phyloP scores from a whole-genome alignment of 2,113 vertebrate species.

The Synchiropus splendidus region DNA sequence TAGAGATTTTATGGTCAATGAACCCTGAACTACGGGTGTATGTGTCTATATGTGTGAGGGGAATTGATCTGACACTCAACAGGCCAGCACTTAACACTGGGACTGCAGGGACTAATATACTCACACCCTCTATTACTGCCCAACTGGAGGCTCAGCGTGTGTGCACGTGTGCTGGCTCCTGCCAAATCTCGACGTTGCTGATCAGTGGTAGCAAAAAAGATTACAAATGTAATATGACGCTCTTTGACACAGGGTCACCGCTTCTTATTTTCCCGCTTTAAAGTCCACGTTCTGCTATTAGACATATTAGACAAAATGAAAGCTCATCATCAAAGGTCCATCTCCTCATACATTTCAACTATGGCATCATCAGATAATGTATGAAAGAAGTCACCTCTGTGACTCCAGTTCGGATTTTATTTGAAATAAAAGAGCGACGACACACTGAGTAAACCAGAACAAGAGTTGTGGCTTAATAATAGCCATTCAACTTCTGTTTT shows the following conservation, averaged over 20 bases:
- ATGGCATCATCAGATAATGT: too few species aligned
- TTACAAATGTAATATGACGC: slow-evolving; percentile 56
- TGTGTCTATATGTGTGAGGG: slow-evolving; percentile 30
- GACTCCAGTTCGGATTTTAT: too few species aligned
- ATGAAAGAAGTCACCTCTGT: too few species aligned
- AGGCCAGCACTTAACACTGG: slow-evolving; percentile 75
- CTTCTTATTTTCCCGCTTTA: too few species aligned
- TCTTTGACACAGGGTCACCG: slow-evolving; percentile 26
- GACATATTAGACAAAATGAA: neutral
- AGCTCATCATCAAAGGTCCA: neutral
- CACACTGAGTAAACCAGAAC: too few species aligned
- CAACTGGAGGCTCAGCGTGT: slow-evolving; percentile 57
- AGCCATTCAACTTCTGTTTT: too few species aligned
- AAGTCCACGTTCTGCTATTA: neutral
- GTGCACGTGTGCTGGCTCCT: slow-evolving; percentile 33
- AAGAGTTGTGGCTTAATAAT: too few species aligned
- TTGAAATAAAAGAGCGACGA: too few species aligned
- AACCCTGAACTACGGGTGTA: neutral
- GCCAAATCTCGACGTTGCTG: slow-evolving; percentile 45
- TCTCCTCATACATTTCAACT: too few species aligned
- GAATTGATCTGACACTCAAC: slow-evolving; percentile 70
- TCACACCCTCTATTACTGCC: slow-evolving; percentile 63
- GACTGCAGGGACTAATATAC: slow-evolving; percentile 68
- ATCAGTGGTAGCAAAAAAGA: slow-evolving; percentile 52
- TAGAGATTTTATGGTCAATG: too few species aligned